phyloP scores from a whole-genome alignment of 2,888 invertebrate genomes.

The Ornithoptera alexandrae region DNA sequence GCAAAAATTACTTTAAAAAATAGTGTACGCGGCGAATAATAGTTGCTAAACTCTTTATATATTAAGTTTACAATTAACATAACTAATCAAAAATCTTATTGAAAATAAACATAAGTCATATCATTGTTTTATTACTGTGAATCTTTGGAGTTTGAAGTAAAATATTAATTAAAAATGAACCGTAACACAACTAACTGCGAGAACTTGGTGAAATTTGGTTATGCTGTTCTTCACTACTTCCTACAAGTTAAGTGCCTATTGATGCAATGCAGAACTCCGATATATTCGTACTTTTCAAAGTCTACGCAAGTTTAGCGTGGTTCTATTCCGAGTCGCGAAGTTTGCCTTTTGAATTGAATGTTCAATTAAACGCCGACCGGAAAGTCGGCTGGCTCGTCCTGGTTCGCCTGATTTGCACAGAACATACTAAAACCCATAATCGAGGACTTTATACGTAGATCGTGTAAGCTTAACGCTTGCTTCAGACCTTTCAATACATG shows the following conservation, averaged over 20 bases:
- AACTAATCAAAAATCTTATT: no score
- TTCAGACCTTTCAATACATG: not conserved
- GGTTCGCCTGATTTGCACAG: conserved; percentile 24
- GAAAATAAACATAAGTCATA: no score
- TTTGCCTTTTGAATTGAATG: conserved; percentile 52
- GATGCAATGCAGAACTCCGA: conserved; percentile 13
- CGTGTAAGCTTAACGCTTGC: not conserved
- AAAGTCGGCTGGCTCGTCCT: conserved; percentile 33
- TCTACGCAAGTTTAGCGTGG: conserved; percentile 17
- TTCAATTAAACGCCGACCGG: conserved; percentile 49
- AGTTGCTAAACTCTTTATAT: no score
- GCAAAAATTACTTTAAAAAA: no score
- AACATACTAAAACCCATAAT: conserved; percentile 12
- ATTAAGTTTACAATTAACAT: no score
- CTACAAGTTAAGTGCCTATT: conserved; percentile 22
- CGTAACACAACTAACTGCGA: not conserved
- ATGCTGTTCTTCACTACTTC: conserved; percentile 3
- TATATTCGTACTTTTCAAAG: conserved; percentile 22
- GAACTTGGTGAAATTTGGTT: conserved; percentile 1
- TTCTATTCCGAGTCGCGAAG: conserved; percentile 36
- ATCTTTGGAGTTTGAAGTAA: no score
- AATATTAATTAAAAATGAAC: not conserved
- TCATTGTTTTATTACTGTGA: no score
- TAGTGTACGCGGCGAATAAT: not conserved
- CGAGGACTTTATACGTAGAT: not conserved